phyloP scores from a whole-genome alignment of 2,113 vertebrate genomes.

The Sakesphorus luctuosus region DNA sequence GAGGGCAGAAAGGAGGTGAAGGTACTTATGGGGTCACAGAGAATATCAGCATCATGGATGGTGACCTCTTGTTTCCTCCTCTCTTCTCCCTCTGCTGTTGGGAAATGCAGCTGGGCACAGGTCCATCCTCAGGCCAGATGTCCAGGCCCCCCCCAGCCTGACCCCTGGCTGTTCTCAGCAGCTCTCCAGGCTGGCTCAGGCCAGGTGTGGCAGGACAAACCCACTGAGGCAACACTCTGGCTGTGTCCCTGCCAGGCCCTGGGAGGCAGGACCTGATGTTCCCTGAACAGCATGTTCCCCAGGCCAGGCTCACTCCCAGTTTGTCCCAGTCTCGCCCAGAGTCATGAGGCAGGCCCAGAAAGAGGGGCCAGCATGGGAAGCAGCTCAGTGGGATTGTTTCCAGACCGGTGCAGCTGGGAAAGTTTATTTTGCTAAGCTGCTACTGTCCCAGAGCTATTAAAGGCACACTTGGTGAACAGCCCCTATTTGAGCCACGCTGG shows the following conservation, averaged over 20 bases:
- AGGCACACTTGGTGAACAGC: neutral
- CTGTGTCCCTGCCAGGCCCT: accelerated
- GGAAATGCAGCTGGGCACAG: neutral
- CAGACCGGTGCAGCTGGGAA: neutral
- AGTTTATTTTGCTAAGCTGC: neutral
- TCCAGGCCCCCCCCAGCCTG: neutral
- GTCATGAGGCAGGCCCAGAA: neutral
- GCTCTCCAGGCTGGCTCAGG: neutral
- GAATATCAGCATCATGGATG: neutral
- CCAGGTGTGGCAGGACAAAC: neutral
- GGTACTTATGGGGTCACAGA: neutral
- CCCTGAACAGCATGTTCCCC: neutral
- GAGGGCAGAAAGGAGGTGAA: neutral
- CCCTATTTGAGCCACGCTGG: neutral
- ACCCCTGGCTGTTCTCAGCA: neutral
- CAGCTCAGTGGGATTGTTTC: neutral
- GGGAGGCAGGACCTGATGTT: neutral
- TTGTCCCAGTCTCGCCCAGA: neutral
- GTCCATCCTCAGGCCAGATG: neutral
- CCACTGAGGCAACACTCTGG: neutral
- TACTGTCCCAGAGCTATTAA: neutral
- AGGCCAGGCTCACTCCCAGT: neutral
- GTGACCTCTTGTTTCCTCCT: neutral
- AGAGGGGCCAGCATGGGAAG: neutral
- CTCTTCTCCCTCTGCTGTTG: accelerated